Evolutionary conservation across 2,113 vertebrate genomes (phyloP), one percentile per base, ranked within the genome.

Genomic region (Orientallactaga bullata): DNA sequence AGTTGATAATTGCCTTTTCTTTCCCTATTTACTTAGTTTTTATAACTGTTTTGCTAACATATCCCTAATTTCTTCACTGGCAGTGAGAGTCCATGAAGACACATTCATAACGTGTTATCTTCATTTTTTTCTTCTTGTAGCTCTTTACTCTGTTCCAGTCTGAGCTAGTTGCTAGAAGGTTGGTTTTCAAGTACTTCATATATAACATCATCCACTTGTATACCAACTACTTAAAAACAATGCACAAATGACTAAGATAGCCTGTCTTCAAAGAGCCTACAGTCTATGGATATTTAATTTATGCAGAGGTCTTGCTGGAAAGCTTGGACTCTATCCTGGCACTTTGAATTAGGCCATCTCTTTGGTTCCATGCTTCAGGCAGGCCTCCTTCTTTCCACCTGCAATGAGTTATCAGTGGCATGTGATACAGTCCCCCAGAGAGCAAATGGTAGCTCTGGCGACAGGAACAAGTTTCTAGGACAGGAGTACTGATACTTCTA

Each of bases 1-100:
- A 91, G 68, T 95, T 95, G 93, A 91, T 55, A 91, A 87, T 87
- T 90, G 84, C 79, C 63, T 90, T 26, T 85, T 35, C 65, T 84
- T 89, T 85, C 21, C 42, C 20, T 66, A 2, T 90, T 95, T 93
- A 47, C 63, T 84, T 80, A 28, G 18, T 90, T 95, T 94, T 87
- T 94, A 28, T 87, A 24, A 83, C 51, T 80, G 8, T 78, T 96
- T 93, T 87, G 30, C 76, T 91, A 88, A 89, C 76, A 28, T 63
- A 66, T 47, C 17, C 12, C 69, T 39, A 37, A 1, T 92, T 92
- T 94, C 68, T 78, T 81, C 39, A 76, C 89, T 28, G 76, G 58
- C 24, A 95, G 1, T 89, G 74, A 81, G 90, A 83, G 37, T 72
- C 13, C 37, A 86, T 42, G 30, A 61, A 89, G 84, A 72, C 18